Evolutionary conservation across 2,113 vertebrate genomes (phyloP), one percentile per base, ranked within the genome.

Genomic region (Maccullochella peelii): DNA sequence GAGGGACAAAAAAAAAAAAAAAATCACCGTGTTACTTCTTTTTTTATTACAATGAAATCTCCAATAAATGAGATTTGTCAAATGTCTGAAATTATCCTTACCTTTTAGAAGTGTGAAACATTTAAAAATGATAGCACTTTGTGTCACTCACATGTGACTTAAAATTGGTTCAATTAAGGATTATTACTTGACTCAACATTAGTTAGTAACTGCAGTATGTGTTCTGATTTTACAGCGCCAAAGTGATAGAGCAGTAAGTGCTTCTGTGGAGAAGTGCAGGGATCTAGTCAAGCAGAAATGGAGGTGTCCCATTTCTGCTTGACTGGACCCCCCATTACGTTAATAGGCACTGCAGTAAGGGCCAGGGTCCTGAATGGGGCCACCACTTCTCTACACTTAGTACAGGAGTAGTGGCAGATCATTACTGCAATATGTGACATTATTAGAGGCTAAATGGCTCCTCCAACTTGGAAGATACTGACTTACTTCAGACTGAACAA

Each of bases 321-420:
- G 62, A 80, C 88, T 90, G 88, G 82, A 68, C 82, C 80, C 70
- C 70, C 85, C 72, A 91, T 94, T 92, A 91, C 50, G 33, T 82
- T 89, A 93, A 93, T 88, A 84, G 88, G 58, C 76, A 27, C 81
- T 59, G 79, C 67, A 63, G 67, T 63, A 30, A 80, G 77, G 88
- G 84, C 67, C 38, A 2, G 81, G 86, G 80, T 85, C 79, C 86
- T 85, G 73, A 61, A 73, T 54, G 55, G 63, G 85, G 88, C 63
- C 76, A 49, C 57, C 77, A 59, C 55, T 80, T 82, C 70, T 44
- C 70, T 55, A 11, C 73, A 57, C 71, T 76, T 75, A 69, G 66
- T 12, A 23, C 42, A 15, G 65, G 71, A 73, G 59, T 8, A 73
- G 58, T 55, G 72, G 76, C 54, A 59, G 77, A 63, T 88, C 74